Conservation (phyloP, 2,888 invertebrate species). For the Cheilosia variabilis region DNA sequence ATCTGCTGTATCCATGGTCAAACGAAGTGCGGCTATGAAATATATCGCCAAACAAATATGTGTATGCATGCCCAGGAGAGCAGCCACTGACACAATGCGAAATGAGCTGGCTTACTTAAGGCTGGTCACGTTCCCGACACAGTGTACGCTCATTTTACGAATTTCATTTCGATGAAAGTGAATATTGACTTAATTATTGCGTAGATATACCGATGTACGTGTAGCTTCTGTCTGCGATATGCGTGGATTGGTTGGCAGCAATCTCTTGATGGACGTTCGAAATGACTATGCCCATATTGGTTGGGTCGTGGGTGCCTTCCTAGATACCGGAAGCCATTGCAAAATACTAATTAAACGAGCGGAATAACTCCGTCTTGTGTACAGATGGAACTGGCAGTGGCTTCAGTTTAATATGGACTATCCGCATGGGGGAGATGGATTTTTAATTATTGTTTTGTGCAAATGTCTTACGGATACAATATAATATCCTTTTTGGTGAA, state of each 20-base stretch:
- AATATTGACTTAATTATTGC: constrained; percentile 75
- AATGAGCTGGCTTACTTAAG: constrained; percentile 72
- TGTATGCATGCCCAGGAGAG: constrained; percentile 21
- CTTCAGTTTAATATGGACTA: background rate
- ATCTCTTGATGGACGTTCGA: constrained; percentile 5
- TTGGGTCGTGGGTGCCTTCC: constrained; percentile 13
- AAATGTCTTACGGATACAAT: too few relatives aligned
- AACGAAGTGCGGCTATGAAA: constrained; percentile 45
- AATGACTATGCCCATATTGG: constrained; percentile 6
- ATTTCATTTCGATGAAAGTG: constrained; percentile 75
- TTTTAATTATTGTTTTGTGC: too few relatives aligned
- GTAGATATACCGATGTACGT: constrained; percentile 15
- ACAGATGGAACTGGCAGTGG: background rate
- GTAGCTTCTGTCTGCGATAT: background rate
- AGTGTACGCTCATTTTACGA: constrained; percentile 72
- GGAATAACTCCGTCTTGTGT: constrained; percentile 19
- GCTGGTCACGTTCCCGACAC: constrained; percentile 73
- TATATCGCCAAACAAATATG: constrained; percentile 59
- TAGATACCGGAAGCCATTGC: constrained; percentile 59
- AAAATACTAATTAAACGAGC: constrained; percentile 66
- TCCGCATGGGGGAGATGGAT: background rate
- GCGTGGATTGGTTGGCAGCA: background rate
- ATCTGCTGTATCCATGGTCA: constrained; percentile 12
- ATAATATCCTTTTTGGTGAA: too few relatives aligned
- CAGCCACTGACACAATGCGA: constrained; percentile 67